phyloP scores from a whole-genome alignment of 2,113 vertebrate genomes.

The Muscicapa adusta region DNA sequence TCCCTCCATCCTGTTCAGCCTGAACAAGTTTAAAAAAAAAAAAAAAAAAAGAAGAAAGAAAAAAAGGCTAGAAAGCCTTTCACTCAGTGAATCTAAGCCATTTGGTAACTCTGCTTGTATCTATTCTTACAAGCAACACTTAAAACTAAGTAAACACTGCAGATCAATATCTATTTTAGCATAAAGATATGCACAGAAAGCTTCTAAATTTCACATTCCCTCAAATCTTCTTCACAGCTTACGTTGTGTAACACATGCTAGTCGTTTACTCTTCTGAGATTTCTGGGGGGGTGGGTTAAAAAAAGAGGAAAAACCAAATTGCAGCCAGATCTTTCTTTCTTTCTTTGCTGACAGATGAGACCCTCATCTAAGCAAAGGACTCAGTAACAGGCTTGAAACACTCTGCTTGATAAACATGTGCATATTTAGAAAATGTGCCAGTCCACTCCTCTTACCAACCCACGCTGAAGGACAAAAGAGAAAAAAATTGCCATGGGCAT shows the following conservation, averaged over 20 bases:
- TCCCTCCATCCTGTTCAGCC: not conserved
- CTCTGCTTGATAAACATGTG: not conserved
- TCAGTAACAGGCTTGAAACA: not conserved
- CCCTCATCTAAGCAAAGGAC: not conserved
- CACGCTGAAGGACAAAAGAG: not conserved
- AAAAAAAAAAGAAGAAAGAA: no score
- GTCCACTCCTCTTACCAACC: not conserved
- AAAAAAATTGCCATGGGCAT: not conserved
- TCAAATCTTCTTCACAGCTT: not conserved
- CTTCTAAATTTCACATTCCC: not conserved
- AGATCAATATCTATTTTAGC: not conserved
- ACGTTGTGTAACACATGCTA: not conserved
- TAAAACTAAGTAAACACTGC: not conserved
- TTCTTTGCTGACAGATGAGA: not conserved
- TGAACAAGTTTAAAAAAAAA: not conserved
- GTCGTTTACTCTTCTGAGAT: not conserved
- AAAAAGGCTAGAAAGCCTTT: not conserved
- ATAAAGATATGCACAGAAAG: not conserved
- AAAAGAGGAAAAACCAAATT: not conserved
- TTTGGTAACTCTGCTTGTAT: not conserved
- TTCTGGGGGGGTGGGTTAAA: accelerated
- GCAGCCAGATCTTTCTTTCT: not conserved
- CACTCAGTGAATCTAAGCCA: not conserved
- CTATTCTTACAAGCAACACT: not conserved
- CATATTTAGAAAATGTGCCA: not conserved